A percentile compares a stretch with the other conserved stretches of the same genome.
Evolutionary conservation across 2,888 invertebrate species (phyloP).

Genomic region (Netelia virgata): DNA sequence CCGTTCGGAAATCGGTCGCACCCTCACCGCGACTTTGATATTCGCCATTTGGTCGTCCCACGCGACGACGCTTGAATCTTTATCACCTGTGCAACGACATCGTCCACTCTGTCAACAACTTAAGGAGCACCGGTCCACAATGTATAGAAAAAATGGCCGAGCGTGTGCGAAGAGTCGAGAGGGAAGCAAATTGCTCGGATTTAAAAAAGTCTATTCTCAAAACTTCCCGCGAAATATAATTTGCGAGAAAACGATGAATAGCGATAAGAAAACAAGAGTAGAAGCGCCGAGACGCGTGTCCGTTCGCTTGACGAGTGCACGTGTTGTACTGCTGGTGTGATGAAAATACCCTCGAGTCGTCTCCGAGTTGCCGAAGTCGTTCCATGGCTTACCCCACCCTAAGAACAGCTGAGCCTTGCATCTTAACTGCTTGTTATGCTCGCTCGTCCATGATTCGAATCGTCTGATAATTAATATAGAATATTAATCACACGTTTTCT

Average conservation of each 20-base stretch:
- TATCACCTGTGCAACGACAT: constrained; percentile 51
- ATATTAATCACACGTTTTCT: constrained; percentile 56
- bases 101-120: constrained; percentile 37
- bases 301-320: constrained; percentile 78
- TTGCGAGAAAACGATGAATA: not conserved
- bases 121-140: constrained; percentile 6
- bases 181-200: not conserved
- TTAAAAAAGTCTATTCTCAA: not conserved
- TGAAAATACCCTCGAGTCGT: constrained; percentile 82
- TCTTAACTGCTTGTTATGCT: constrained; percentile 52
- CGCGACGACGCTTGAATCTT: constrained; percentile 35
- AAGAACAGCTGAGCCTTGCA: constrained; percentile 73
- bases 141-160: not conserved
- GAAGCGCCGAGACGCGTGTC: constrained; percentile 67
- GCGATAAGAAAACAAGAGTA: constrained; percentile 34
- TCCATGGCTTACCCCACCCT: constrained; percentile 78
- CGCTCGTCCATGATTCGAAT: constrained; percentile 48
- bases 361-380: constrained; percentile 74
- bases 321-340: constrained; percentile 80
- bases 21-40: constrained; percentile 88
- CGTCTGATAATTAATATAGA: constrained; percentile 4
- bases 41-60: constrained; percentile 86
- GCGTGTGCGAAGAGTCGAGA: constrained; percentile 1
- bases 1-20: constrained; percentile 89
- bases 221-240: not conserved